Conservation (phyloP, 2,888 invertebrate species). For the Mythimna loreyi region DNA sequence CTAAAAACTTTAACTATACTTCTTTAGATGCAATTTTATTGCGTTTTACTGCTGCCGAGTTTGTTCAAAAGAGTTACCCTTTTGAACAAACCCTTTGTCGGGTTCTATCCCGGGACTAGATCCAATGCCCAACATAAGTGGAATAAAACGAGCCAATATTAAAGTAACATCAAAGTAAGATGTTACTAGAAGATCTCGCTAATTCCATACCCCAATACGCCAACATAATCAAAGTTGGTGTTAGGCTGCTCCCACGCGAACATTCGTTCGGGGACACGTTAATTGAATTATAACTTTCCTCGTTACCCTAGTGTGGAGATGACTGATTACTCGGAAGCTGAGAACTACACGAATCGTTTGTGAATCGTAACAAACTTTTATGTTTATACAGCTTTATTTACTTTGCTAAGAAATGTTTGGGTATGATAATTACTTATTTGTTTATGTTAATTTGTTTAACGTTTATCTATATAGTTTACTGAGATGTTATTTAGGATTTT, state of each 20-base stretch:
- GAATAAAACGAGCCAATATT: not conserved
- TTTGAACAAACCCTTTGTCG: too few species aligned
- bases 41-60: too few species aligned
- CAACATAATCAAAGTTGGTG: conserved; percentile 48
- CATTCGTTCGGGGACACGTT: conserved; percentile 48
- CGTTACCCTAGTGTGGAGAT: conserved; percentile 60
- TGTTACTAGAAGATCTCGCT: conserved; percentile 15
- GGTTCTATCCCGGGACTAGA: too few species aligned
- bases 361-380: conserved; percentile 42
- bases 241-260: conserved; percentile 35
- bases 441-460: conserved; percentile 15
- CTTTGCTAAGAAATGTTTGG: conserved; percentile 32
- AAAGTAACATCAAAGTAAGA: conserved; percentile 16
- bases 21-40: too few species aligned
- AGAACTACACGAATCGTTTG: conserved; percentile 45
- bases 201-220: conserved; percentile 31
- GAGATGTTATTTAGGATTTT: not conserved
- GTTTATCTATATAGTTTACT: conserved; percentile 8
- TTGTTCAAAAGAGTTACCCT: too few species aligned
- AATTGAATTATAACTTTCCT: conserved; percentile 69
- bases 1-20: too few species aligned
- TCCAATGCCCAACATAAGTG: not conserved
- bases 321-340: conserved; percentile 57
- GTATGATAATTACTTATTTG: conserved; percentile 39
- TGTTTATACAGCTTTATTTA: conserved; percentile 31